Base-by-base conservation (phyloP, 2,113 vertebrate genomes). In the Seriola rivoliana region DNA sequence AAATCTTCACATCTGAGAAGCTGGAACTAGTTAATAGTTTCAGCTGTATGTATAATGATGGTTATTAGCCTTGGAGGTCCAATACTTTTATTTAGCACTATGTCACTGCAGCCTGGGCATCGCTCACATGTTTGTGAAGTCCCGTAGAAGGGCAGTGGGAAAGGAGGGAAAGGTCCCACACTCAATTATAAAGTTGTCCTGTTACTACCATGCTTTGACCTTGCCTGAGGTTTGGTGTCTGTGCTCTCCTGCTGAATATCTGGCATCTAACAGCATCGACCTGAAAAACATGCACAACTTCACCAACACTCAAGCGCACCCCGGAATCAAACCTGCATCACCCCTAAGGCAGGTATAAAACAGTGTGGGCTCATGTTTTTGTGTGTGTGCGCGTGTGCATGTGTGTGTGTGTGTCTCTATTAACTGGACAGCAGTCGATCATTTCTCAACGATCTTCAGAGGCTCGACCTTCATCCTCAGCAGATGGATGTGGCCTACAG, bases 401-500 rank as follows among this genome's bases (percentile, higher is more conserved):
- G 25, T 46, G 16, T 36, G 4, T 32, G 25, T 34, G 10, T 36
- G 4, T 36, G 34, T 1, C 17, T 50, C 34, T 66, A 40, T 57
- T 85, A 5, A 58, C 32, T 71, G 70, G 9, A 71, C 70, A 21
- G 17, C 23, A 59, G 58, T 32, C 23, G 1, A 9, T 71, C 68
- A 17, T 42, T 29, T 74, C 75, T 74, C 12, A 29, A 58, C 46
- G 65, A 69, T 76, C 54, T 52, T 85, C 54, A 50, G 57, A 38
- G 11, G 11, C 58, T 80, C 21, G 46, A 82, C 72, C 71, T 70
- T 85, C 73, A 85, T 86, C 78, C 82, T 80, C 84, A 84, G 84
- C 78, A 89, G 85, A 90, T 82, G 88, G 84, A 85, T 54, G 80
- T 71, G 34, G 62, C 71, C 78, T 62, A 10, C 32, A 16, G 40